Percentiles rank a stretch among this genome's conserved stretches.
phyloP scores from a whole-genome alignment of 2,888 invertebrate species.

The Suillia variegata region DNA sequence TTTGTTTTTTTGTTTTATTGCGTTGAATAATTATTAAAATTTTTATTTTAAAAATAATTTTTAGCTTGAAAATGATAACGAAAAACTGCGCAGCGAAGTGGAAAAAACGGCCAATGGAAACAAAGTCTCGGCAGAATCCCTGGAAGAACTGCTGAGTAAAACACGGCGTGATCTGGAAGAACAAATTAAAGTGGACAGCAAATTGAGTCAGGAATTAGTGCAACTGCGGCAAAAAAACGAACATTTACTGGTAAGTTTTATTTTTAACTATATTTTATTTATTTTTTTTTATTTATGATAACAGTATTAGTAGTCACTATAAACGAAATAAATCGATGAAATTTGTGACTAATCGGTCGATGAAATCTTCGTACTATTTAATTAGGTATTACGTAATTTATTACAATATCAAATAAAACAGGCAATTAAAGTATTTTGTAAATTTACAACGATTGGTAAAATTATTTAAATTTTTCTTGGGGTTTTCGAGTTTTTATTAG shows the following conservation, averaged over 20 bases:
- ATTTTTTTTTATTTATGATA: too few species aligned
- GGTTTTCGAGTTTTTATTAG: too few species aligned
- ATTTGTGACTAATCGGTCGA: too few species aligned
- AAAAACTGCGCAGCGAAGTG: slow-evolving; percentile 57
- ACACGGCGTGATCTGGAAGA: slow-evolving; percentile 66
- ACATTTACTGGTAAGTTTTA: slow-evolving; percentile 51
- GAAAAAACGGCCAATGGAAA: slow-evolving; percentile 39
- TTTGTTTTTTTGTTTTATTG: neutral
- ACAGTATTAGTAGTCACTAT: neutral
- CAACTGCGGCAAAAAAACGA: slow-evolving; percentile 47
- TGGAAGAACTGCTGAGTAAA: slow-evolving; percentile 65
- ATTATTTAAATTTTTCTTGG: too few species aligned
- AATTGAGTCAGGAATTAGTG: slow-evolving; percentile 50
- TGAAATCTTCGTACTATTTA: too few species aligned
- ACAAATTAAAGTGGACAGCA: slow-evolving; percentile 46
- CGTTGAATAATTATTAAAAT: neutral
- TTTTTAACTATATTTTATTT: neutral
- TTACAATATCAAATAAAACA: too few species aligned
- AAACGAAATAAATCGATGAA: neutral
- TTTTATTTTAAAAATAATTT: slow-evolving; percentile 6
- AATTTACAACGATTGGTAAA: too few species aligned
- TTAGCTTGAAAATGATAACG: slow-evolving; percentile 65
- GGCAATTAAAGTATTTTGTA: too few species aligned
- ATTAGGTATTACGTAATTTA: too few species aligned
- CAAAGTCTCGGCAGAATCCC: slow-evolving; percentile 62